Evolutionary conservation across 2,888 invertebrate genomes (phyloP), one percentile per base, ranked within the genome.

Genomic region (Serripes groenlandicus): DNA sequence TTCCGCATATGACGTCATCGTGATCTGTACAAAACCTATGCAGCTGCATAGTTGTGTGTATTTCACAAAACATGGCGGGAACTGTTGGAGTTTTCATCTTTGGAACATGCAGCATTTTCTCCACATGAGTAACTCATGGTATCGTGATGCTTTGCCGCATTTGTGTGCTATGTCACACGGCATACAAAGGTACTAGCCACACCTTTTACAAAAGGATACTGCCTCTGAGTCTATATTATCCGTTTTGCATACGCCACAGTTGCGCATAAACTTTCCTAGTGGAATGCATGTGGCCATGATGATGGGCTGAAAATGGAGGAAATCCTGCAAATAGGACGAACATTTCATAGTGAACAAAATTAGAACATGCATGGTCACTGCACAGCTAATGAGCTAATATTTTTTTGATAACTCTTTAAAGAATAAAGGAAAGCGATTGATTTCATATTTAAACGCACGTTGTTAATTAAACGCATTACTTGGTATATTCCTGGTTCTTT

Each of bases 1-100:
- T 66, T 1, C 21, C 66, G 26, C 66, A 66, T n/a, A 66, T 66
- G 37, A 66, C 66, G 37, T 66, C 66, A 21, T 35, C 66, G 26
- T 37, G 42, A 26, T 35, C 35, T 21, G 23, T 26, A 21, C 66
- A 66, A 21, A 37, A 66, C 23, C 9, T 23, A 26, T 35, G 21
- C 3, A 66, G 23, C 11, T 3, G 15, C 66, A 66, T 66, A 9
- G 66, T 66, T 4, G 37, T 66, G 66, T 66, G 66, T 5, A 42
- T 42, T 3, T 66, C 66, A 42, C 66, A 66, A 21, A 42, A 37
- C 35, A 66, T 35, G 23, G 66, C 3, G 23, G 66, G 66, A 1
- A 32, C 66, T 5, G 35, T 21, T 1, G 66, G 66, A 4, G 66
- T 66, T 23, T 66, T 66, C 3, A 9, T 37, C 34, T 66, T 66